Percentiles rank a stretch among this genome's conserved stretches.
Conservation (phyloP, 1,140 invertebrate genomes). For the Sogatella furcifera region DNA sequence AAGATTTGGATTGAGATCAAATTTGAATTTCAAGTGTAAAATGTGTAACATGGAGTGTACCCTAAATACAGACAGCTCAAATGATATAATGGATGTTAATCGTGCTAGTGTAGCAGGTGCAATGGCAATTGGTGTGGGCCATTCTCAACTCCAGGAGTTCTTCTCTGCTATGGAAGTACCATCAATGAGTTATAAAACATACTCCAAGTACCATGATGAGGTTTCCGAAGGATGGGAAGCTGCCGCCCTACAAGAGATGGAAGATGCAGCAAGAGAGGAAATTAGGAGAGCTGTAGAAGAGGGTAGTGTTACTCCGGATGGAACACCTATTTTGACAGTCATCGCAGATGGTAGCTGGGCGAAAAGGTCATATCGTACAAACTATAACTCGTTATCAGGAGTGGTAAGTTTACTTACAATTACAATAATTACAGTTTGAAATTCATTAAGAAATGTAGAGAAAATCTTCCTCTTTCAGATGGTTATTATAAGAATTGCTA, state of each 20-base stretch:
- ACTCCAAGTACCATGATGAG: neutral
- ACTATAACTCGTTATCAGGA: constrained; percentile 25
- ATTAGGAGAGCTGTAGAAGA: constrained; percentile 12
- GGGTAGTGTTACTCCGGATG: constrained; percentile 17
- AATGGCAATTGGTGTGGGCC: neutral
- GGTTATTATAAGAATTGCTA: too few relatives aligned
- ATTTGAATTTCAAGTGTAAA: too few relatives aligned
- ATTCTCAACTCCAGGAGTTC: neutral
- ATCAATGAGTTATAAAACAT: neutral
- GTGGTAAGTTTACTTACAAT: constrained; percentile 16
- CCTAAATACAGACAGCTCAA: too few relatives aligned
- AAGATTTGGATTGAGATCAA: too few relatives aligned
- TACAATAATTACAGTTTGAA: neutral
- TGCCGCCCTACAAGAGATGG: constrained; percentile 12
- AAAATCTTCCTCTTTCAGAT: too few relatives aligned
- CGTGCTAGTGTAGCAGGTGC: too few relatives aligned
- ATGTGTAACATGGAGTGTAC: too few relatives aligned
- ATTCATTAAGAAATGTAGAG: neutral
- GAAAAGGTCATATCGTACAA: constrained; percentile 25
- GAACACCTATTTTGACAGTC: constrained; percentile 24
- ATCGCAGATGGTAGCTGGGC: constrained; percentile 26
- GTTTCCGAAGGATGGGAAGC: constrained; percentile 11
- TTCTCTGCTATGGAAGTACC: constrained; percentile 1
- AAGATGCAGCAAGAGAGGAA: constrained; percentile 18
- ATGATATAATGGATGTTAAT: too few relatives aligned